phyloP scores from a whole-genome alignment of 2,888 invertebrate genomes.

The Cryptus armator region DNA sequence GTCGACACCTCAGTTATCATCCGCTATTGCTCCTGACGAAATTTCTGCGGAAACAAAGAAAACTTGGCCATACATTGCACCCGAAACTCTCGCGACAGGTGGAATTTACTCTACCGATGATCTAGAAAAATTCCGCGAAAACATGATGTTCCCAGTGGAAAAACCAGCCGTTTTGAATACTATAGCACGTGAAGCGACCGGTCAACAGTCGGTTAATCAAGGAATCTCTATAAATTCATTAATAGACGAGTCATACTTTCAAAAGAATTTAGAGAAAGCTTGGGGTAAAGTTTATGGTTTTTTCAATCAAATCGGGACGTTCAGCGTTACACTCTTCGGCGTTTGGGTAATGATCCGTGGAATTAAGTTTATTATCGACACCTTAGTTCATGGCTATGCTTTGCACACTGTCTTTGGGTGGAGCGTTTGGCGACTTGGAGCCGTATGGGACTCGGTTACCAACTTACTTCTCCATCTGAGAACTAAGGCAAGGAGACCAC shows the following conservation, averaged over 20 bases:
- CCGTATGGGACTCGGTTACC: conserved; percentile 37
- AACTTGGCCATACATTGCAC: conserved; percentile 13
- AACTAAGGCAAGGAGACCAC: not conserved
- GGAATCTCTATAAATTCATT: not conserved
- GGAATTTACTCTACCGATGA: conserved; percentile 47
- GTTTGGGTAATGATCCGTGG: not conserved
- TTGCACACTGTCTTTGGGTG: conserved; percentile 49
- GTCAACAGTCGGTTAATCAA: not conserved
- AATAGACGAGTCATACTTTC: not conserved
- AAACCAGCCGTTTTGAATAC: conserved; percentile 32
- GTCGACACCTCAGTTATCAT: not conserved
- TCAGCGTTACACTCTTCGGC: too few relatives aligned
- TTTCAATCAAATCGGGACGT: too few relatives aligned
- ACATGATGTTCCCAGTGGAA: conserved; percentile 59
- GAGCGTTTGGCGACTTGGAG: conserved; percentile 25
- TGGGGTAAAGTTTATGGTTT: not conserved
- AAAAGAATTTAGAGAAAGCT: not conserved
- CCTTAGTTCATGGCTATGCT: conserved; percentile 38
- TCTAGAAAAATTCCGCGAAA: conserved; percentile 30
- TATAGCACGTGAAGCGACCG: conserved; percentile 23
- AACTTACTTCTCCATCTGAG: conserved; percentile 16
- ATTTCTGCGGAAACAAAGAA: not conserved
- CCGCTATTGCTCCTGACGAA: not conserved
- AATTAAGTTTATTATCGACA: conserved; percentile 31
- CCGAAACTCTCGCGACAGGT: conserved; percentile 20